Evolutionary conservation across 2,888 invertebrate species (phyloP), one percentile per base, ranked within the genome.

Genomic region (Drosophila meridiana): DNA sequence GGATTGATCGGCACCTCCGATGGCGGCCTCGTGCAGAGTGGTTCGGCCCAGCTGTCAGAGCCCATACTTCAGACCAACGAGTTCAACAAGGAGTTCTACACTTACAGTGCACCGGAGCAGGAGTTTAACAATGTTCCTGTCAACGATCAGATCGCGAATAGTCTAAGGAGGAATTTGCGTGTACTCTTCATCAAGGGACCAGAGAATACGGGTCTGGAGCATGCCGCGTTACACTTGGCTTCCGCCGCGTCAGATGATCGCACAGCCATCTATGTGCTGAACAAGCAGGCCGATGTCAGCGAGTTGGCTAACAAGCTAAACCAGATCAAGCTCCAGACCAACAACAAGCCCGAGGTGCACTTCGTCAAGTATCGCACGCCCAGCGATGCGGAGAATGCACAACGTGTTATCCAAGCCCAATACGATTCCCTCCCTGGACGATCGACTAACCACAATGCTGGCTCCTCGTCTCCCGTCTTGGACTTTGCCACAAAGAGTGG

Each of bases 131-230:
- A 84, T 59, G 80, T 76, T 0, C 75, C 65, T 5, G 71, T 76
- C 42, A 76, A 74, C n/a, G 84, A 89, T 14, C 86, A 87, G 57
- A 65, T 82, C 26, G 58, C 76, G 9, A 82, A 84, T 48, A 72
- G 85, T 0, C 32, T 91, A 42, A 89, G 89, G 63, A 89, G 79
- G 48, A 90, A 87, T 58, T 73, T 93, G 14, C 92, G 92, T 20
- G 92, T 93, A 5, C 74, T 93, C 13, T 93, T 93, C 80, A 93
- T 93, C 64, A 92, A 91, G 79, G 90, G 92, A 11, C 93, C 93
- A 56, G 92, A 92, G 79, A 91, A 91, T 42, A 78, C 78, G 3
- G 91, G 89, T 3, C 61, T 92, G 48, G 90, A 92, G 43, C 87
- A 91, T 56, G 90, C 91, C 14, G 92, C 90, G 3, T 73, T 92